These are phyloP conservation scores for Synanthedon myopaeformis DNA, from an alignment of 2,888 invertebrate genomes.

Conservation along the genomic window DNA sequence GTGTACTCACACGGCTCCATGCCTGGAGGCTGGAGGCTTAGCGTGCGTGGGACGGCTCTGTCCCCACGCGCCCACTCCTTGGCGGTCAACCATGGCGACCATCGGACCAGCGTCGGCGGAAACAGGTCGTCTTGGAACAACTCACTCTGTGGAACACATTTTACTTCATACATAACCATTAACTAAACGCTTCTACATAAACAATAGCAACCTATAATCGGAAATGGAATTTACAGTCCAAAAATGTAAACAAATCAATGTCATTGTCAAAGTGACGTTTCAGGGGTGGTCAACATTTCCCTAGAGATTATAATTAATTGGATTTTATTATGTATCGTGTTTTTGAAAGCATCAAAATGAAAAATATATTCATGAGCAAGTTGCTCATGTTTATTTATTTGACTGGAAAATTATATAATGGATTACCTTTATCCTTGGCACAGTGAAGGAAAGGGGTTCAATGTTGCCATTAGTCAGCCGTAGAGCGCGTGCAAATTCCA, in stretches of 20 bases:
- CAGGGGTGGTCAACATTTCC: too few species aligned
- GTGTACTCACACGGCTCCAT: conserved; percentile 82
- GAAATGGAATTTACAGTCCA: too few species aligned
- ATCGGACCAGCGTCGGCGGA: conserved; percentile 90
- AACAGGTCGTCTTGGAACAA: conserved; percentile 98
- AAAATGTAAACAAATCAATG: too few species aligned
- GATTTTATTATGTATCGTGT: too few species aligned
- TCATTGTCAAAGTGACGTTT: too few species aligned
- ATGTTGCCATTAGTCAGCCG: conserved; percentile 93
- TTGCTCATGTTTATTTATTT: too few species aligned
- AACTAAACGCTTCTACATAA: neutral
- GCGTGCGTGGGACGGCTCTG: conserved; percentile 71
- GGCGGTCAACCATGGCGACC: conserved; percentile 81
- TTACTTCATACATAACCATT: neutral
- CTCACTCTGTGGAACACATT: conserved; percentile 75
- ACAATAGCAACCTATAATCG: too few species aligned
- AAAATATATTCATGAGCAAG: too few species aligned
- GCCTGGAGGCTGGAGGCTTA: conserved; percentile 86
- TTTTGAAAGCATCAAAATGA: too few species aligned
- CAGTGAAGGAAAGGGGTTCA: conserved; percentile 94
- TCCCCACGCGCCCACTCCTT: conserved; percentile 83
- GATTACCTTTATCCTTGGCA: conserved; percentile 91
- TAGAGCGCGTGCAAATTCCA: conserved; percentile 95
- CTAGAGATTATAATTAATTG: too few species aligned
- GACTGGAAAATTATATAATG: too few species aligned